Conservation (phyloP, 2,888 invertebrate genomes). For the Fabriciana adippe region DNA sequence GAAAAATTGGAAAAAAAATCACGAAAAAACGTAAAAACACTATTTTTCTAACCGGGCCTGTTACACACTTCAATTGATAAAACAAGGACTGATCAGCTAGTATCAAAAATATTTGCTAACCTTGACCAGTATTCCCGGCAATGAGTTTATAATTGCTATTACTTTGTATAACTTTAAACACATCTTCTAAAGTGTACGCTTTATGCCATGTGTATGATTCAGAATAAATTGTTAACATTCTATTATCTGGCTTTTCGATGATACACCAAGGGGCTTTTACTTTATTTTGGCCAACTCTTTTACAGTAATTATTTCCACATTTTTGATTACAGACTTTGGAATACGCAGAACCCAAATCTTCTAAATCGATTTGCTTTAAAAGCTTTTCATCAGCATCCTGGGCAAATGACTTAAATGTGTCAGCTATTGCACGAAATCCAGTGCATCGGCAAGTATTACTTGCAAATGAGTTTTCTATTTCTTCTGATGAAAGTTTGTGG, state of each 20-base stretch:
- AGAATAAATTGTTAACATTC: constrained; percentile 79
- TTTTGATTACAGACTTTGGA: constrained; percentile 50
- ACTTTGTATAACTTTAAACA: constrained; percentile 68
- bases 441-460: constrained; percentile 91
- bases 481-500: constrained; percentile 80
- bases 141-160: constrained; percentile 78
- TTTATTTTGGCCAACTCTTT: constrained; percentile 20
- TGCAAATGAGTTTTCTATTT: constrained; percentile 89
- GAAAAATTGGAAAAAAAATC: not conserved
- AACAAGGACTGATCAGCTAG: no score
- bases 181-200: constrained; percentile 69
- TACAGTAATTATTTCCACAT: constrained; percentile 37
- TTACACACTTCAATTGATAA: no score
- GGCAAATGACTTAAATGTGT: constrained; percentile 89
- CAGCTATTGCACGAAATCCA: constrained; percentile 89
- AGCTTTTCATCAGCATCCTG: constrained; percentile 80
- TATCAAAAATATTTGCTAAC: constrained; percentile 73
- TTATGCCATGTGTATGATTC: constrained; percentile 75
- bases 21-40: no score
- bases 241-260: constrained; percentile 49
- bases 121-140: constrained; percentile 88
- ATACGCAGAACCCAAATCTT: constrained; percentile 62
- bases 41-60: no score
- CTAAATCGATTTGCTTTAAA: constrained; percentile 71
- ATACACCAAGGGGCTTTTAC: constrained; percentile 53